Conservation (phyloP, 2,888 invertebrate genomes). For the Ichneumoninae sp. region DNA sequence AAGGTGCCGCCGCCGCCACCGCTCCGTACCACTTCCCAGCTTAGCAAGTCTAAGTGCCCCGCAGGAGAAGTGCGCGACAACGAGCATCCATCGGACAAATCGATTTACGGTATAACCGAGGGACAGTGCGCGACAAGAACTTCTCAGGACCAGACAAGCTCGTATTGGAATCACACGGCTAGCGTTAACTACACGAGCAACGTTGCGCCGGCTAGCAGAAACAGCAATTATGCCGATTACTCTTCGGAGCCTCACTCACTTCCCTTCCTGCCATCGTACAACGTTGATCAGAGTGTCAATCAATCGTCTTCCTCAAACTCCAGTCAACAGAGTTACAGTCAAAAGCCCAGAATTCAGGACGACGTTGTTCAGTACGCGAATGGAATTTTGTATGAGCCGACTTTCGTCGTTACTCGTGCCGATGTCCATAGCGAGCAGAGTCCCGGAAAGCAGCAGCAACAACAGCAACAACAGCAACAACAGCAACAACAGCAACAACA, state of each 20-base stretch:
- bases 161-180: slow-evolving; percentile 80
- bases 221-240: slow-evolving; percentile 78
- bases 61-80: slow-evolving; percentile 86
- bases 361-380: slow-evolving; percentile 85
- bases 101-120: slow-evolving; percentile 71
- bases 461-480: slow-evolving; percentile 74
- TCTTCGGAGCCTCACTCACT: slow-evolving; percentile 87
- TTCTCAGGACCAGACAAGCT: slow-evolving; percentile 83
- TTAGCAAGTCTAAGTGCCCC: slow-evolving; percentile 89
- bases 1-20: slow-evolving; percentile 95
- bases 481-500: slow-evolving; percentile 79
- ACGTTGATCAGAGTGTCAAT: slow-evolving; percentile 78
- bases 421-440: slow-evolving; percentile 94
- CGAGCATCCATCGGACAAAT: slow-evolving; percentile 76
- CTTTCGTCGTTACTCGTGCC: slow-evolving; percentile 91
- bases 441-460: slow-evolving; percentile 85
- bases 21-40: slow-evolving; percentile 93
- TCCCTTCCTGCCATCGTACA: slow-evolving; percentile 87
- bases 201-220: slow-evolving; percentile 66
- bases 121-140: slow-evolving; percentile 80
- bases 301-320: slow-evolving; percentile 62
- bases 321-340: slow-evolving; percentile 72
- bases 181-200: slow-evolving; percentile 71
- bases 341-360: slow-evolving; percentile 81
- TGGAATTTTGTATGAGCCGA: slow-evolving; percentile 82